phyloP scores from a whole-genome alignment of 2,113 vertebrate genomes.

The Poicephalus gulielmi region DNA sequence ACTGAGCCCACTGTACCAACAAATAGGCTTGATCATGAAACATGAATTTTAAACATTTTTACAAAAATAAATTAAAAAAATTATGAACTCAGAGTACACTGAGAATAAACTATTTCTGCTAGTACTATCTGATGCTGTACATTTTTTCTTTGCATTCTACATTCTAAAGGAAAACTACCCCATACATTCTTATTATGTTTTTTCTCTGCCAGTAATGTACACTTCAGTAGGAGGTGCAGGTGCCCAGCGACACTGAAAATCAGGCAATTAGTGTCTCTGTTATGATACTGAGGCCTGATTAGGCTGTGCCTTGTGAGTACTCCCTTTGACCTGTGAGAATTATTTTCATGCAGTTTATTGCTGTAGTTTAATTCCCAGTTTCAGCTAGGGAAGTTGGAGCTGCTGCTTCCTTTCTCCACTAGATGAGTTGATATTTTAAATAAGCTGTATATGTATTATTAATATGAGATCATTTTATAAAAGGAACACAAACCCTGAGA shows the following conservation, averaged over 20 bases:
- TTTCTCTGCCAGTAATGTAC: not conserved
- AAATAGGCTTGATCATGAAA: not conserved
- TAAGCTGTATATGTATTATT: slow-evolving; percentile 51
- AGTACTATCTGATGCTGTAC: not conserved
- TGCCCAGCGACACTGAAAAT: slow-evolving; percentile 36
- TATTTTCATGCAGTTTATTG: slow-evolving; percentile 35
- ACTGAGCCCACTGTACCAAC: not conserved
- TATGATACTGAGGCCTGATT: slow-evolving; percentile 32
- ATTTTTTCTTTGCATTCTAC: not conserved
- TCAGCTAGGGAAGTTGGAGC: slow-evolving; percentile 32
- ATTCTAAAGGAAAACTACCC: not conserved
- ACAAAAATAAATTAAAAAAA: not conserved
- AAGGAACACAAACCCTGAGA: not conserved
- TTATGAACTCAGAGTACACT: not conserved
- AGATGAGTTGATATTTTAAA: slow-evolving; percentile 43
- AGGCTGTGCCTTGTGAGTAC: slow-evolving; percentile 32
- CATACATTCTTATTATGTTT: slow-evolving; percentile 6
- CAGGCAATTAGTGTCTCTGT: slow-evolving; percentile 35
- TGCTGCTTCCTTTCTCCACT: not conserved
- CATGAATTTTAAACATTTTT: not conserved
- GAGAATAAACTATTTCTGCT: not conserved
- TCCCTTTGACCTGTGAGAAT: slow-evolving; percentile 25
- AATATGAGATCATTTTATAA: slow-evolving; percentile 23
- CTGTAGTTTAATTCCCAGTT: slow-evolving; percentile 36
- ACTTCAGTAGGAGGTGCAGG: not conserved